Evolutionary conservation across 2,888 invertebrate species (phyloP).

Genomic region (Monochamus alternatus): DNA sequence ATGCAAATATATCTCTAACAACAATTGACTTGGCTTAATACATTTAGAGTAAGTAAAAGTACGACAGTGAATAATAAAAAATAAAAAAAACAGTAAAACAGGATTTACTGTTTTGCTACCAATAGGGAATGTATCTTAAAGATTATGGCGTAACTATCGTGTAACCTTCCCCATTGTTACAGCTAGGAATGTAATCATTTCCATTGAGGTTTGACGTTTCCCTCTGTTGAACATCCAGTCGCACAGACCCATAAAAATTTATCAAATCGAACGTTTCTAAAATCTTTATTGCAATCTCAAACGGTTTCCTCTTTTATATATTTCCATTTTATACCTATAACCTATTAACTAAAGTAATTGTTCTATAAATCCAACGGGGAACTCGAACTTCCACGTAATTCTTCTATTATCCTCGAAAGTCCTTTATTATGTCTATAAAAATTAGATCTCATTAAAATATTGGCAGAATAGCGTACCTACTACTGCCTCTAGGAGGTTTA

Average conservation of each 20-base stretch:
- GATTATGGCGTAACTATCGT: too few relatives aligned
- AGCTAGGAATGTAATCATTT: too few relatives aligned
- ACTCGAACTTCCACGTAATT: constrained; percentile 1
- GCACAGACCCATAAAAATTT: not conserved
- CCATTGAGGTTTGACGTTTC: not conserved
- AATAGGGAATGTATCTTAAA: too few relatives aligned
- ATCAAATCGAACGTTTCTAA: not conserved
- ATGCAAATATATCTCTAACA: too few relatives aligned
- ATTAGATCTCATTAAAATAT: constrained; percentile 10
- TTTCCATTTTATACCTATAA: constrained; percentile 4
- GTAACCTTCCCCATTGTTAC: too few relatives aligned
- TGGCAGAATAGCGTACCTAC: not conserved
- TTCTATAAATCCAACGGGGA: constrained; percentile 9
- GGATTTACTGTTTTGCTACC: too few relatives aligned
- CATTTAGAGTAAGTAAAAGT: too few relatives aligned
- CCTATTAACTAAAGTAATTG: constrained; percentile 17
- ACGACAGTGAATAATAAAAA: too few relatives aligned
- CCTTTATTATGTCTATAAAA: constrained; percentile 20
- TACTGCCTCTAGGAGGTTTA: not conserved
- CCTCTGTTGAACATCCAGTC: not conserved
- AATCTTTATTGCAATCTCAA: not conserved
- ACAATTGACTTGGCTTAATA: too few relatives aligned
- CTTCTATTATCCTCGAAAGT: constrained; percentile 1
- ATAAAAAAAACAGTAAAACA: too few relatives aligned
- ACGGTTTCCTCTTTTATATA: not conserved